Evolutionary conservation across 2,113 vertebrate genomes (phyloP), one percentile per base, ranked within the genome.

Genomic region (Balaeniceps rex): DNA sequence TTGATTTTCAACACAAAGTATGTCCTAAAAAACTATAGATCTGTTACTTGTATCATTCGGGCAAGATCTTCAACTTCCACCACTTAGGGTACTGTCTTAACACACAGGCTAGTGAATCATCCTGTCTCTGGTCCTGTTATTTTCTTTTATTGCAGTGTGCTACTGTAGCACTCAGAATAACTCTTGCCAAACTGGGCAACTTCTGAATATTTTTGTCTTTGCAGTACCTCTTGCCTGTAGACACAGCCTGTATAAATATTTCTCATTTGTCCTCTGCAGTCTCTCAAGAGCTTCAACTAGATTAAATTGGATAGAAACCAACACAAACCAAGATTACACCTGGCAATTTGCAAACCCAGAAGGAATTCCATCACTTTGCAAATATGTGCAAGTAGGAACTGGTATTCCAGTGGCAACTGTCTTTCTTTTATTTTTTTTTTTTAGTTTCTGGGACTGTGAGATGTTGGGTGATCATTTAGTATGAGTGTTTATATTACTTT

Each of bases 291-390:
- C 9, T 70, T 71, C 57, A 91, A 7, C 7, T 63, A 90, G 64
- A 92, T 87, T 91, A 88, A 88, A 78, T 12, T 88, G 91, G 88
- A 81, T 33, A 81, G 64, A 87, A 96, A 92, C 38, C 83, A 96
- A 81, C 55, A 84, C 25, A 90, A 94, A 81, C 33, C 55, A 64
- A 94, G 72, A 88, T 92, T 96, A 94, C n/a, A 91, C 77, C 64
- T 87, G 60, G 42, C n/a, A 88, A 55, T 7, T 71, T 42, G 60
- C 64, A 95, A 88, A 90, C 60, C 72, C 52, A 80, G 64, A 88
- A 86, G 46, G 55, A 95, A 84, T 96, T 95, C 29, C 0, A 0
- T 89, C 91, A 82, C 12, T 78, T 87, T 88, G 51, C 33, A 89
- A 78, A 90, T 88, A 92, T 66, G 38, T 60, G 15, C 64, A 87